phyloP scores from a whole-genome alignment of 2,113 vertebrate species.

The Furnarius figulus region DNA sequence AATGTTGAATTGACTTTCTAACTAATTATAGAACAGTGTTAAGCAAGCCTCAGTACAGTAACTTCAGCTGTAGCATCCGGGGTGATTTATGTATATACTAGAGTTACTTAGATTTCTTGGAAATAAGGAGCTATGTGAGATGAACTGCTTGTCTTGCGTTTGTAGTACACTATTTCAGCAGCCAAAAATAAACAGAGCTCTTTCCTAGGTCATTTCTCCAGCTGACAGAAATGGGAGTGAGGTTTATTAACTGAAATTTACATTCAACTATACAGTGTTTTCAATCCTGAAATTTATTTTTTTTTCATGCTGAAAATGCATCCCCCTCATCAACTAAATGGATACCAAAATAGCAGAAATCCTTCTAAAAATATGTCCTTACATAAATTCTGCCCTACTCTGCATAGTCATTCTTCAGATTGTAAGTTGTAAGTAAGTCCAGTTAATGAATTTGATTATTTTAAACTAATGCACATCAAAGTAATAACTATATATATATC shows the following conservation, averaged over 20 bases:
- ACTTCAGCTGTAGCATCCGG: not conserved
- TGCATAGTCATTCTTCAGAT: not conserved
- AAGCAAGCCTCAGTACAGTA: not conserved
- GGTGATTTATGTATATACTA: not conserved
- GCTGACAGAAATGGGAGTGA: not conserved
- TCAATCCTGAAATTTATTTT: not conserved
- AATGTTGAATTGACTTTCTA: not conserved
- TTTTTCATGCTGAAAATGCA: not conserved
- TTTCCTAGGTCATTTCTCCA: not conserved
- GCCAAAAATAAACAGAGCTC: not conserved
- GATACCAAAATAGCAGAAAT: not conserved
- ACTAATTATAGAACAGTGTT: constrained; percentile 9
- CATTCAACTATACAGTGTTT: not conserved
- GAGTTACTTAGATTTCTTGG: constrained; percentile 20
- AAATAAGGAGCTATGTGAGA: not conserved
- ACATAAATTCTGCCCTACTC: not conserved
- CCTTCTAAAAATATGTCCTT: not conserved
- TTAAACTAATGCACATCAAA: not conserved
- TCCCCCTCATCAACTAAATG: not conserved
- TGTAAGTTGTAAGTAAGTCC: not conserved
- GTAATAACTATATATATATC: not conserved
- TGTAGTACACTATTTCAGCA: not conserved
- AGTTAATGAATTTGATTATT: not conserved
- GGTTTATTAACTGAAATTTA: not conserved
- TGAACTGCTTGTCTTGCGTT: not conserved